These are phyloP conservation scores for Amblyraja radiata DNA, from an alignment of 2,797 vertebrate species.

Conservation along the genomic window DNA sequence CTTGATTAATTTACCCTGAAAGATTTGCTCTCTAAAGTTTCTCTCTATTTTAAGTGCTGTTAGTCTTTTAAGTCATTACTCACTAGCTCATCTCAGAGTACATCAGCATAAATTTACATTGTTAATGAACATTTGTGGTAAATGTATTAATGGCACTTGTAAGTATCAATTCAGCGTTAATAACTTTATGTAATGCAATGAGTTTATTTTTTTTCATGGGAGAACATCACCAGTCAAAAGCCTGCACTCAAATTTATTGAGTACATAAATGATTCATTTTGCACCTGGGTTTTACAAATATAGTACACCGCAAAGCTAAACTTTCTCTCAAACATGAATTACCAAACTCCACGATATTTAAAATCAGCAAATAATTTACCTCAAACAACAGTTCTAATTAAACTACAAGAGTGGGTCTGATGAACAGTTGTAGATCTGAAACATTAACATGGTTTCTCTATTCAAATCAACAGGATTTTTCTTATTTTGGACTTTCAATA, in stretches of 20 bases:
- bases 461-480: too few species aligned
- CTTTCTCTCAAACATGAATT: not conserved
- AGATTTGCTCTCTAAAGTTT: slow-evolving; percentile 85
- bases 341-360: not conserved
- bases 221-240: slow-evolving; percentile 33
- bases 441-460: too few species aligned
- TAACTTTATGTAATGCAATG: slow-evolving; percentile 57
- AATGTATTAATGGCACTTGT: slow-evolving; percentile 79
- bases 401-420: too few species aligned
- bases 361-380: not conserved
- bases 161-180: slow-evolving; percentile 78
- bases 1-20: slow-evolving; percentile 75
- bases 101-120: slow-evolving; percentile 94
- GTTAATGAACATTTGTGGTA: slow-evolving; percentile 89
- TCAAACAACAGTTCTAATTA: not conserved
- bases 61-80: slow-evolving; percentile 80
- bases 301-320: slow-evolving; percentile 27
- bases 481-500: too few species aligned
- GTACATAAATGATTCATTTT: slow-evolving; percentile 37
- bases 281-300: slow-evolving; percentile 30
- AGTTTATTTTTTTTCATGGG: slow-evolving; percentile 37
- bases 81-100: slow-evolving; percentile 78
- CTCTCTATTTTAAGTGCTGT: slow-evolving; percentile 73
- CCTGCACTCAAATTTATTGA: slow-evolving; percentile 36
- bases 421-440: too few species aligned